Conservation (phyloP, 2,797 vertebrate species). For the Phrynocephalus forsythii region DNA sequence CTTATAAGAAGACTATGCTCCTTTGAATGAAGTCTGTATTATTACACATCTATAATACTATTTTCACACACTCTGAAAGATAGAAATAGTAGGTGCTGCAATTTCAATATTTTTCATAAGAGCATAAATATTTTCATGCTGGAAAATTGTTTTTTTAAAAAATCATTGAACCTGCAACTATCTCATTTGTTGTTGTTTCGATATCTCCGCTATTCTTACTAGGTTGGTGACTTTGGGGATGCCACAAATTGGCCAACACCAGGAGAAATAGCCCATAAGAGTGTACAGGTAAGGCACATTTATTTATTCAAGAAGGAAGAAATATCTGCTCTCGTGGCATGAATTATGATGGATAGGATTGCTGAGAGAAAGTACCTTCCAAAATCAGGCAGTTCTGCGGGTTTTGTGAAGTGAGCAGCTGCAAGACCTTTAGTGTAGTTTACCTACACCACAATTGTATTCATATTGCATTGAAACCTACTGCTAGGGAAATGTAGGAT, state of each 20-base stretch:
- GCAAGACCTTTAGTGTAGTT: neutral
- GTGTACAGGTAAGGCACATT: slow-evolving; percentile 85
- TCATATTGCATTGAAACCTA: neutral
- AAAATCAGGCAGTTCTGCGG: neutral
- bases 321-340: neutral
- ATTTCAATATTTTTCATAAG: neutral
- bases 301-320: neutral
- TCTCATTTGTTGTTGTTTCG: neutral
- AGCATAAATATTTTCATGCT: neutral
- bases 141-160: neutral
- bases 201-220: slow-evolving; percentile 39
- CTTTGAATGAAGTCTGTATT: neutral
- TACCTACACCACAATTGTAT: neutral
- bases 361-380: neutral
- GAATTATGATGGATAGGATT: neutral
- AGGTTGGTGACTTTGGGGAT: slow-evolving; percentile 98
- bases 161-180: neutral
- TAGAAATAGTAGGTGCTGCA: neutral
- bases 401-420: neutral
- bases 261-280: slow-evolving; percentile 97
- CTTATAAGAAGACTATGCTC: neutral
- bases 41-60: neutral
- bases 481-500: neutral
- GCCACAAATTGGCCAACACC: slow-evolving; percentile 98
- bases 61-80: neutral